A percentile compares a stretch with the other conserved stretches of the same genome.
phyloP scores from a whole-genome alignment of 2,113 vertebrate genomes.

The Tichodroma muraria region DNA sequence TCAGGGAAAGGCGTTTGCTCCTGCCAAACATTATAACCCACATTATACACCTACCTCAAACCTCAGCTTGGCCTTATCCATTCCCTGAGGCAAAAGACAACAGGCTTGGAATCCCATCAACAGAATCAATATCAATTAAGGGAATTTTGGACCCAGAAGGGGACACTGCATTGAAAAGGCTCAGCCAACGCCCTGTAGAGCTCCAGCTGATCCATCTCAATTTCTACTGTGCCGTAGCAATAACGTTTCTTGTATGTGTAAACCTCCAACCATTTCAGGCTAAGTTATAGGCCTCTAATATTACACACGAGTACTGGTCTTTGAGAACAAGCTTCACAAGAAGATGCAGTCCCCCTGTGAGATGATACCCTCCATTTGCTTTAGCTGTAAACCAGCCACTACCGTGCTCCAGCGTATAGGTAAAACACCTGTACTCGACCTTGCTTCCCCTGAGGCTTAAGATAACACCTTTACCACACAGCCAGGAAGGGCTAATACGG shows the following conservation, averaged over 20 bases:
- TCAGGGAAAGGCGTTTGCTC: background rate
- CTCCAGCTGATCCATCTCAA: background rate
- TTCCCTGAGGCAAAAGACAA: conserved; percentile 3
- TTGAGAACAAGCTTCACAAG: background rate
- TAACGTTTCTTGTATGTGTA: background rate
- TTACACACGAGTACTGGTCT: background rate
- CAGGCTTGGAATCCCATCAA: background rate
- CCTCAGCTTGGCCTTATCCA: background rate
- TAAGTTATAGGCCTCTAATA: background rate
- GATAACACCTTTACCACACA: background rate
- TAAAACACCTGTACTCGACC: background rate
- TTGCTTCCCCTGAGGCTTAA: background rate
- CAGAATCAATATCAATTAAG: conserved; percentile 31
- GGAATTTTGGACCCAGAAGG: conserved; percentile 6
- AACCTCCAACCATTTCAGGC: background rate
- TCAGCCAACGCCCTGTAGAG: background rate
- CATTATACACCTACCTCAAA: background rate
- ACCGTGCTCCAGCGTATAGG: background rate
- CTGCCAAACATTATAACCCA: background rate
- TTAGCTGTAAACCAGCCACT: background rate
- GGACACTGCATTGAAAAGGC: background rate
- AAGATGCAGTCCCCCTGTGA: background rate
- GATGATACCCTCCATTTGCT: background rate
- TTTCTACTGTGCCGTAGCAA: background rate
- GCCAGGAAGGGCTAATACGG: rapidly evolving